These are phyloP conservation scores for Platyura marginata DNA, from an alignment of 1,140 invertebrate genomes.

Conservation along the genomic window DNA sequence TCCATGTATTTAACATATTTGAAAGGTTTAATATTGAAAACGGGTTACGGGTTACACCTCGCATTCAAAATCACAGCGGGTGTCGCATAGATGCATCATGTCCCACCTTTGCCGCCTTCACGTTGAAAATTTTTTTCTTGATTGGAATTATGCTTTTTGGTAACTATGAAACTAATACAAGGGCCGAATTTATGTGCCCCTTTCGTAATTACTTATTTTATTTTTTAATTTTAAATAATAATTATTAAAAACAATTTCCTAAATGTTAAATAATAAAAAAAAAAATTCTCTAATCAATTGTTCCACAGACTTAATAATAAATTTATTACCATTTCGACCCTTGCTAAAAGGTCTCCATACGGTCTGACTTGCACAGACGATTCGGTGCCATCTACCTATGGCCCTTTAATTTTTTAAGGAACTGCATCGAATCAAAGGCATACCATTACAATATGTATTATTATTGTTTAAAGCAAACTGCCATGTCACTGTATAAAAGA, in stretches of 20 bases:
- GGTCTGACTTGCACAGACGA: background rate
- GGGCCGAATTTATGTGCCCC: background rate
- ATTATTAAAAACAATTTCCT: background rate
- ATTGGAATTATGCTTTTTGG: background rate
- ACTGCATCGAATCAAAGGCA: background rate
- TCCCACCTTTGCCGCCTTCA: background rate
- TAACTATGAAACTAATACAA: background rate
- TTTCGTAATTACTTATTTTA: too few relatives aligned
- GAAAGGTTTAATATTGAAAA: background rate
- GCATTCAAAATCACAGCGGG: background rate
- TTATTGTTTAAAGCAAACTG: too few relatives aligned
- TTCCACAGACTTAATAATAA: background rate
- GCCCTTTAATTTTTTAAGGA: background rate
- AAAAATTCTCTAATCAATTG: background rate
- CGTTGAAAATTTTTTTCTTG: background rate
- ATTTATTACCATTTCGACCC: background rate
- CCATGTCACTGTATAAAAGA: too few relatives aligned
- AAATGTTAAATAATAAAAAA: background rate
- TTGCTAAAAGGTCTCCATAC: background rate
- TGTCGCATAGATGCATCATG: background rate
- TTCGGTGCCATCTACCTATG: background rate
- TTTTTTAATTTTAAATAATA: too few relatives aligned
- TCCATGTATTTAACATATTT: background rate
- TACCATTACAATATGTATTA: too few relatives aligned
- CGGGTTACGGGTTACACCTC: background rate